phyloP scores from a whole-genome alignment of 2,797 vertebrate genomes.

The Lindbergichthys nudifrons region DNA sequence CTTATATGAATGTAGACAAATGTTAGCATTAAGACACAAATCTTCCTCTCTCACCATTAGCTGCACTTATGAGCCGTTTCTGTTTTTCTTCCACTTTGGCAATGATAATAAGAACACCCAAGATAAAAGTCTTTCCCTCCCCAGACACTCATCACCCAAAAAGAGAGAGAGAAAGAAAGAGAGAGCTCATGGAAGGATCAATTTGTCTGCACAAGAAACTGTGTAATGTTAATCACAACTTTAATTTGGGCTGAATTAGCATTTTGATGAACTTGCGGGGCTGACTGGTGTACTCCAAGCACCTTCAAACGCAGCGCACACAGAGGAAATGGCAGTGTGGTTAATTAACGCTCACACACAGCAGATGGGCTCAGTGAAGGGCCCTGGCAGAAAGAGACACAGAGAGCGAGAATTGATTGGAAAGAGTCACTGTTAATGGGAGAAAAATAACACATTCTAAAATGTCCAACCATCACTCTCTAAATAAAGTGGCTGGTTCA shows the following conservation, averaged over 20 bases:
- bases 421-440: conserved; percentile 62
- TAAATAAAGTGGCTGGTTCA: conserved; percentile 60
- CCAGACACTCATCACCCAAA: conserved; percentile 67
- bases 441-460: conserved; percentile 57
- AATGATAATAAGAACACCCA: conserved; percentile 56
- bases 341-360: conserved; percentile 96
- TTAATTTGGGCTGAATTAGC: conserved; percentile 99
- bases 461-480: conserved; percentile 43
- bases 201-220: conserved; percentile 95
- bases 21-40: conserved; percentile 40
- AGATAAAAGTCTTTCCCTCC: conserved; percentile 55
- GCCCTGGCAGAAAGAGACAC: conserved; percentile 80
- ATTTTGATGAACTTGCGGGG: conserved; percentile 98
- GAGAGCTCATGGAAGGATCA: conserved; percentile 89
- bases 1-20: conserved; percentile 28
- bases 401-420: conserved; percentile 49
- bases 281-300: conserved; percentile 93
- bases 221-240: conserved; percentile 99
- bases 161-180: conserved; percentile 35
- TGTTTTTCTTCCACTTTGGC: conserved; percentile 62
- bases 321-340: conserved; percentile 95
- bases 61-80: conserved; percentile 39
- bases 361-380: conserved; percentile 96
- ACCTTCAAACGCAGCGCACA: conserved; percentile 91
- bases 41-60: conserved; percentile 32